A percentile compares a stretch with the other conserved stretches of the same genome.
These are phyloP conservation scores for Nasonia vitripennis DNA, from an alignment of 1,140 invertebrate genomes.

Conservation along the genomic window DNA sequence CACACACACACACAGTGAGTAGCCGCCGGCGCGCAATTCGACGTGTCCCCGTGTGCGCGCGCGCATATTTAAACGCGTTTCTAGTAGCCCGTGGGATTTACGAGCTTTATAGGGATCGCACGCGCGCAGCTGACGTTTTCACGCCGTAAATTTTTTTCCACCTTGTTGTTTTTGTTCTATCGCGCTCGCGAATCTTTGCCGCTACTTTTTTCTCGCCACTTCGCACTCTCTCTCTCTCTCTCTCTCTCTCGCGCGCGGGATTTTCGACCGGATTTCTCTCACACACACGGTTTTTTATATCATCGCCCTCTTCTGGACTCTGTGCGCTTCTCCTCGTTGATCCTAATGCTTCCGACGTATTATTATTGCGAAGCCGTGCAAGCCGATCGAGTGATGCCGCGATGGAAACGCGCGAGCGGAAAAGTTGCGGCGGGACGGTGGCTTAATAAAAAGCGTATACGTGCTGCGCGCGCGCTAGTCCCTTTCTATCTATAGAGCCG, in stretches of 20 bases:
- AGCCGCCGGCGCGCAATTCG: background rate
- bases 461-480: background rate
- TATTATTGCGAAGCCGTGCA: background rate
- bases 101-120: constrained; percentile 19
- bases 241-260: background rate
- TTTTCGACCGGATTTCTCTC: background rate
- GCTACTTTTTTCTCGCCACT: background rate
- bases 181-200: constrained; percentile 22
- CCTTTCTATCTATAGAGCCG: background rate
- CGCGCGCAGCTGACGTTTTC: background rate
- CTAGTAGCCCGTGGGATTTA: background rate
- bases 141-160: constrained; percentile 30
- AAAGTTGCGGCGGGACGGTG: background rate
- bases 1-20: background rate
- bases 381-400: background rate
- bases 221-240: no score
- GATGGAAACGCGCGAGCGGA: background rate
- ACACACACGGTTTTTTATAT: no score
- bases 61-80: constrained; percentile 31
- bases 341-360: background rate
- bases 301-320: no score
- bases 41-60: background rate
- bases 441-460: background rate
- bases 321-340: no score
- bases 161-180: constrained; percentile 36